phyloP scores from a whole-genome alignment of 2,113 vertebrate genomes.

The Sphyrna mokarran region DNA sequence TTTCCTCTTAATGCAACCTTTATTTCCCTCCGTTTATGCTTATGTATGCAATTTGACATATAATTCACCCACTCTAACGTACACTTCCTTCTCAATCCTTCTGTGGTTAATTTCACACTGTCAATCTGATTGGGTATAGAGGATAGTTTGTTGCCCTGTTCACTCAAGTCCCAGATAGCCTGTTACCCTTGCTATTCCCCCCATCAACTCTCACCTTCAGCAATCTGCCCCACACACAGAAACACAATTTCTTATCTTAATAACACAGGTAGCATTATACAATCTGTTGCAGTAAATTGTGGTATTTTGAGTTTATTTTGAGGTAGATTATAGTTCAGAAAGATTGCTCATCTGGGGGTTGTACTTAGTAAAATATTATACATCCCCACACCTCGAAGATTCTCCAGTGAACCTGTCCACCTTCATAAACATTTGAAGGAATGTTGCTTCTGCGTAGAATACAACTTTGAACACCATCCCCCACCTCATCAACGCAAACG shows the following conservation, averaged over 20 bases:
- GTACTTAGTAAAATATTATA: neutral
- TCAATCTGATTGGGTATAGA: neutral
- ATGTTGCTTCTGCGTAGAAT: neutral
- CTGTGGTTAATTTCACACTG: neutral
- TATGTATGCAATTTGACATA: neutral
- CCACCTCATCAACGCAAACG: neutral
- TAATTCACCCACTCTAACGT: neutral
- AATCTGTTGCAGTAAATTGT: neutral
- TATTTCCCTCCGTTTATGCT: neutral
- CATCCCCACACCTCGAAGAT: neutral
- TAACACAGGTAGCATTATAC: neutral
- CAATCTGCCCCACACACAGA: neutral
- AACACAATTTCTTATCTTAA: neutral
- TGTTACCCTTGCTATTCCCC: neutral
- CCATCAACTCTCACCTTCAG: neutral
- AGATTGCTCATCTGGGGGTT: neutral
- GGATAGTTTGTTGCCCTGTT: neutral
- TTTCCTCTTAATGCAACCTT: neutral
- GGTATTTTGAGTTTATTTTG: neutral
- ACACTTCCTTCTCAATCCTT: neutral
- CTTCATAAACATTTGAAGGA: neutral
- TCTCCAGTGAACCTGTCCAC: neutral
- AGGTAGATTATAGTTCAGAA: neutral
- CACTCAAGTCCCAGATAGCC: no score
- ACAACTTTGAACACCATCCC: neutral